A percentile compares a stretch with the other conserved stretches of the same genome.
These are phyloP conservation scores for Drosophila mojavensis DNA, from an alignment of 1,140 invertebrate species.

Conservation along the genomic window DNA sequence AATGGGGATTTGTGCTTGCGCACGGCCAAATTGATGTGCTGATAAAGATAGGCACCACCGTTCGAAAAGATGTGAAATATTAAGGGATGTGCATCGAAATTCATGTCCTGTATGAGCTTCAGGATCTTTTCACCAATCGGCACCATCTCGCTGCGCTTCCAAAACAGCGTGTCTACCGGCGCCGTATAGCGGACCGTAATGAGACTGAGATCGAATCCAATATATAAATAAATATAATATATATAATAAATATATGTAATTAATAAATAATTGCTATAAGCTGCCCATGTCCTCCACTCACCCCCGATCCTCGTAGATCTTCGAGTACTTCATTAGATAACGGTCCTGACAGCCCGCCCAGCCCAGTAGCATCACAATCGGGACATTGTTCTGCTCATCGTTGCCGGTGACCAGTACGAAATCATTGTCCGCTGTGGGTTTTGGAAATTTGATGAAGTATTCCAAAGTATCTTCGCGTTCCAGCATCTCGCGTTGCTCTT, in stretches of 20 bases:
- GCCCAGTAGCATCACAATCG: conserved; percentile 90
- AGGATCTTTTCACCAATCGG: conserved; percentile 88
- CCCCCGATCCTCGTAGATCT: conserved; percentile 91
- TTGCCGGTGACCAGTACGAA: conserved; percentile 85
- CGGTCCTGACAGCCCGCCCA: conserved; percentile 92
- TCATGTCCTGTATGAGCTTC: conserved; percentile 88
- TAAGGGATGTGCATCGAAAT: conserved; percentile 89
- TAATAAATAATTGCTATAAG: too few species aligned
- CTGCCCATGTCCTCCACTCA: conserved; percentile 72
- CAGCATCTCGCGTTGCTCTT: conserved; percentile 1
- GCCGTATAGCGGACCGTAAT: conserved; percentile 90
- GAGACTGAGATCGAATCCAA: conserved; percentile 85
- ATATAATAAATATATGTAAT: too few species aligned
- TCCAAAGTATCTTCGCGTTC: conserved; percentile 85
- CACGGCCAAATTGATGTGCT: conserved; percentile 87
- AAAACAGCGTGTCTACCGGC: conserved; percentile 88
- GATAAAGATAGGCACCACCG: conserved; percentile 89
- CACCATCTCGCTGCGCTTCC: conserved; percentile 86
- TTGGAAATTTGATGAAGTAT: conserved; percentile 88
- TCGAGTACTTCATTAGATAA: conserved; percentile 91
- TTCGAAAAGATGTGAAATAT: conserved; percentile 93
- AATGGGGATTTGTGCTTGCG: conserved; percentile 84
- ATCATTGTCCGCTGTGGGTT: conserved; percentile 81
- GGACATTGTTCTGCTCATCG: conserved; percentile 86
- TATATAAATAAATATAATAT: too few species aligned